phyloP scores from a whole-genome alignment of 2,113 vertebrate genomes.

The Hyaena hyaena region DNA sequence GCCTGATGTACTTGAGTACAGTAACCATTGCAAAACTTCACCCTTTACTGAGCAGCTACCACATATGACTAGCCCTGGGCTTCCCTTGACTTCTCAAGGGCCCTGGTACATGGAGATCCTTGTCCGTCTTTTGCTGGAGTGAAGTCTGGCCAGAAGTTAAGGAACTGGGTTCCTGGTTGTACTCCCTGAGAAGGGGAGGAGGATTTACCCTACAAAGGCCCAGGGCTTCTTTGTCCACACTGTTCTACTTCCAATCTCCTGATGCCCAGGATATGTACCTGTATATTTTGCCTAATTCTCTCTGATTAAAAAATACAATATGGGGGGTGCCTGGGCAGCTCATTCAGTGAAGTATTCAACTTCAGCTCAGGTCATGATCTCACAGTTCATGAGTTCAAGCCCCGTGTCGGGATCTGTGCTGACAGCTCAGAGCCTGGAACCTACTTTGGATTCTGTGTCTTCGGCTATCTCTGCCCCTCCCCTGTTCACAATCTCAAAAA shows the following conservation, averaged over 20 bases:
- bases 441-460: too few relatives aligned
- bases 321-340: too few relatives aligned
- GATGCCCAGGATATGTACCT: accelerated
- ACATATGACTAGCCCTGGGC: background rate
- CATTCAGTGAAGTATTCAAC: too few relatives aligned
- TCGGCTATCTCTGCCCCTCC: too few relatives aligned
- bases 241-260: accelerated
- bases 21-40: accelerated
- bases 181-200: accelerated
- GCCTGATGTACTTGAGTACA: accelerated
- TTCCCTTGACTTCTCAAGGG: too few relatives aligned
- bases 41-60: background rate
- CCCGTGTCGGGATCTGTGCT: too few relatives aligned
- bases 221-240: accelerated
- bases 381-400: too few relatives aligned
- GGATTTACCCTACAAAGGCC: background rate
- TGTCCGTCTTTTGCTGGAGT: accelerated
- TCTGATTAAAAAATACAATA: background rate
- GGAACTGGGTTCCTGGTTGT: background rate
- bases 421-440: too few relatives aligned
- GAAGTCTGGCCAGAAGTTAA: background rate
- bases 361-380: too few relatives aligned
- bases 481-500: too few relatives aligned
- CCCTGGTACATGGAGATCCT: accelerated
- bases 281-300: background rate